A percentile compares a stretch with the other conserved stretches of the same genome.
Evolutionary conservation across 2,113 vertebrate species (phyloP).

Genomic region (Rallus limicola): DNA sequence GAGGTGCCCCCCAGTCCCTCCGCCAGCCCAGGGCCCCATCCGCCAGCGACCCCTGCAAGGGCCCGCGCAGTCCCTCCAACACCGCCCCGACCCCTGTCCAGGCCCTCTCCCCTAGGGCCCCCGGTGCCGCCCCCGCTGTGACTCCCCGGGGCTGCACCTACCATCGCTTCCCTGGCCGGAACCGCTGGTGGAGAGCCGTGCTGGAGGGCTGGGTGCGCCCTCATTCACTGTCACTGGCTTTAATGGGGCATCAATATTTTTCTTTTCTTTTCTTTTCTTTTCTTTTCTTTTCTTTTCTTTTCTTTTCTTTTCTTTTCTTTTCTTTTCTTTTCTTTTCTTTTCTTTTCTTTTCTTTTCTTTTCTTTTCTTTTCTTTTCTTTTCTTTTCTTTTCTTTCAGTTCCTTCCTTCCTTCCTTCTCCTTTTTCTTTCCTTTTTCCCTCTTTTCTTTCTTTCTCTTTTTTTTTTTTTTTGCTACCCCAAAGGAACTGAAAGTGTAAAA

Average conservation of each 20-base stretch:
- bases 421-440: not conserved
- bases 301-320: no score
- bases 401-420: not conserved
- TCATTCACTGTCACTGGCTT: not conserved
- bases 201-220: not conserved
- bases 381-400: no score
- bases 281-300: no score
- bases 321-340: no score
- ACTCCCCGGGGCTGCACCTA: slow-evolving; percentile 45
- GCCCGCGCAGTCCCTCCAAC: not conserved
- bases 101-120: no score
- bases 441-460: no score
- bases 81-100: no score
- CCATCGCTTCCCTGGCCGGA: slow-evolving; percentile 65
- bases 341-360: no score
- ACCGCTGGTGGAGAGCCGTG: not conserved
- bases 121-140: not conserved
- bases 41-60: not conserved
- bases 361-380: no score
- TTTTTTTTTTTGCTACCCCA: not conserved
- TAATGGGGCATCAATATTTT: not conserved
- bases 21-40: not conserved
- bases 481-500: slow-evolving; percentile 73
- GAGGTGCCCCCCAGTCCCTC: not conserved
- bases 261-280: accelerated